These are phyloP conservation scores for Gymnocypris eckloni DNA, from an alignment of 2,797 vertebrate genomes.

Conservation along the genomic window DNA sequence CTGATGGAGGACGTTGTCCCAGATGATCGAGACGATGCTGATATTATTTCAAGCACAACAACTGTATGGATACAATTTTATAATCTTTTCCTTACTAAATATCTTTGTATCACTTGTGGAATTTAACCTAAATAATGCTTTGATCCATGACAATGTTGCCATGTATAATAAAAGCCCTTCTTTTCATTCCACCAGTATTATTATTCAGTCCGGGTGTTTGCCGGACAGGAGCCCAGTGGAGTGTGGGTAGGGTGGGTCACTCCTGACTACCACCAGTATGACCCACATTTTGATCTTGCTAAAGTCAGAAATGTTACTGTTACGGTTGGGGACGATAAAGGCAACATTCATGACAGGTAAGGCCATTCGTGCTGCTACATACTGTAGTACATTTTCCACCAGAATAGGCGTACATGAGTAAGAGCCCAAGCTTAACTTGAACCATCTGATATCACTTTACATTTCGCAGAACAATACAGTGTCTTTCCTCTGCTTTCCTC, in stretches of 20 bases:
- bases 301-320: slow-evolving; percentile 92
- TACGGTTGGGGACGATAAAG: slow-evolving; percentile 92
- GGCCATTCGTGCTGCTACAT: background rate
- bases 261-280: slow-evolving; percentile 93
- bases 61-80: slow-evolving; percentile 76
- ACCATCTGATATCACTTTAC: background rate
- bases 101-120: background rate
- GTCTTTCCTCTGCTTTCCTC: slow-evolving; percentile 27
- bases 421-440: background rate
- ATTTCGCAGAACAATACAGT: background rate
- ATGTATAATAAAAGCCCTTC: background rate
- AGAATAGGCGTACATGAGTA: background rate
- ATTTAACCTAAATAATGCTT: background rate
- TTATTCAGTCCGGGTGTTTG: slow-evolving; percentile 90
- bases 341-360: slow-evolving; percentile 94
- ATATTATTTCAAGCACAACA: slow-evolving; percentile 93
- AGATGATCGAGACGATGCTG: slow-evolving; percentile 89
- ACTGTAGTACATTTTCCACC: background rate
- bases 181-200: slow-evolving; percentile 82
- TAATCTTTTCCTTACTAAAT: background rate
- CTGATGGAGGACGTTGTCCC: slow-evolving; percentile 90
- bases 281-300: slow-evolving; percentile 87
- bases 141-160: background rate
- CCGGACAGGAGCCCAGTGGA: slow-evolving; percentile 89
- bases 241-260: slow-evolving; percentile 97